Evolutionary conservation across 2,888 invertebrate genomes (phyloP).

Genomic region (Hydraecia micacea): DNA sequence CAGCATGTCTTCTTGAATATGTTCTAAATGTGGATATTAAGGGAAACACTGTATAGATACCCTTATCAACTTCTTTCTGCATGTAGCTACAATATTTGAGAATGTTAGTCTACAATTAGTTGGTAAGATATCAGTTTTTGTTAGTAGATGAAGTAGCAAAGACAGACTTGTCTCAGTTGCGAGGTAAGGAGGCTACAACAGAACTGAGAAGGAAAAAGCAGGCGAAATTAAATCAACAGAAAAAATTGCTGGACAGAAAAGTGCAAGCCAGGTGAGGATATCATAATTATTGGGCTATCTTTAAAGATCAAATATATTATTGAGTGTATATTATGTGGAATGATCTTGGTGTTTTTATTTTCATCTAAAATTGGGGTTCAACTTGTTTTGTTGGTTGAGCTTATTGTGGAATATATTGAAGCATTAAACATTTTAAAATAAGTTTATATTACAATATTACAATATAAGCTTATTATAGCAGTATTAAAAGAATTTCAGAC

Average conservation of each 20-base stretch:
- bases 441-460: neutral
- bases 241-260: conserved; percentile 83
- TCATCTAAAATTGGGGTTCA: neutral
- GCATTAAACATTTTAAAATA: neutral
- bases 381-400: neutral
- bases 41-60: neutral
- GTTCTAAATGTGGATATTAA: neutral
- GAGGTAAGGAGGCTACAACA: conserved; percentile 83
- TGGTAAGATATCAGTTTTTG: conserved; percentile 12
- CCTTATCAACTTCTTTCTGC: neutral
- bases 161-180: conserved; percentile 79
- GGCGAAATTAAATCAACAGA: conserved; percentile 82
- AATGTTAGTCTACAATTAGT: neutral
- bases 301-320: neutral
- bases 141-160: conserved; percentile 71
- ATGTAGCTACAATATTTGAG: neutral
- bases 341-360: neutral
- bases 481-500: neutral
- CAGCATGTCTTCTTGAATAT: neutral
- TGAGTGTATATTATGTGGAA: neutral
- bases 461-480: neutral
- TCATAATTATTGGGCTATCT: neutral
- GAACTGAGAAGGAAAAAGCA: conserved; percentile 81
- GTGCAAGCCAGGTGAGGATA: conserved; percentile 81
- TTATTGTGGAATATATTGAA: neutral